phyloP scores from a whole-genome alignment of 37 sponge, comb jelly and placozoan species.

The Eunapius fragilis region DNA sequence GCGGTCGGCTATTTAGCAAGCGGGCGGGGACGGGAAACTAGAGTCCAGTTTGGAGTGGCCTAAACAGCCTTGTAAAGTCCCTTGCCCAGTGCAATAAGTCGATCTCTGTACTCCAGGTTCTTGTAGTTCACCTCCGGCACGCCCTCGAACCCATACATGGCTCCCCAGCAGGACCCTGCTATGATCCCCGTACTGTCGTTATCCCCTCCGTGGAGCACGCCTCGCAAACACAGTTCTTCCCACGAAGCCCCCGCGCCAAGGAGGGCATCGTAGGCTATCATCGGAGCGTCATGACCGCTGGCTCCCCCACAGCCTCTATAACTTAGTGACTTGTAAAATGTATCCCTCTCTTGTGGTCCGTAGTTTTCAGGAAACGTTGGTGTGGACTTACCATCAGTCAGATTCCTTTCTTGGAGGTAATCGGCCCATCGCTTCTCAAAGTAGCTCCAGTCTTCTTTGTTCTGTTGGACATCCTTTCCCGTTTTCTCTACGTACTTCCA shows the following conservation, averaged over 20 bases:
- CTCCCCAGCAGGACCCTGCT: conserved; percentile 54
- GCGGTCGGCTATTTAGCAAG: too few relatives aligned
- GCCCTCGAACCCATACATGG: conserved; percentile 49
- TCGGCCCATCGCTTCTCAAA: conserved; percentile 57
- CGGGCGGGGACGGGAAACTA: too few relatives aligned
- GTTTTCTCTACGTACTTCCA: conserved; percentile 46
- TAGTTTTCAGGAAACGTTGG: conserved; percentile 30
- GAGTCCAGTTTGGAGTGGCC: too few relatives aligned
- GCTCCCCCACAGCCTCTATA: conserved; percentile 74
- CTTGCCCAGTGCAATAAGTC: conserved; percentile 28
- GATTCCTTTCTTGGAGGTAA: conserved; percentile 28
- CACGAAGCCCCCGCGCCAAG: conserved; percentile 53
- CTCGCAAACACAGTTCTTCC: conserved; percentile 52
- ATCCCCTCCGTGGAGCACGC: conserved; percentile 81
- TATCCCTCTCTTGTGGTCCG: conserved; percentile 26
- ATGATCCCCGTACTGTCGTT: conserved; percentile 70
- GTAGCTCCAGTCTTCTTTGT: conserved; percentile 52
- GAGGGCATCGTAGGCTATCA: conserved; percentile 81
- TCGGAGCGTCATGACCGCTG: conserved; percentile 78
- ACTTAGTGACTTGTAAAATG: conserved; percentile 71
- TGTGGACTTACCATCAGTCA: conserved; percentile 31
- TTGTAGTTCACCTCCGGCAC: conserved; percentile 50
- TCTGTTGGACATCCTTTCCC: conserved; percentile 44
- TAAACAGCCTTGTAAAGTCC: too few relatives aligned
- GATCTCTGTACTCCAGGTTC: conserved; percentile 56